Base-by-base conservation (phyloP, 2,888 invertebrate species). In the Drosophila greeni region DNA sequence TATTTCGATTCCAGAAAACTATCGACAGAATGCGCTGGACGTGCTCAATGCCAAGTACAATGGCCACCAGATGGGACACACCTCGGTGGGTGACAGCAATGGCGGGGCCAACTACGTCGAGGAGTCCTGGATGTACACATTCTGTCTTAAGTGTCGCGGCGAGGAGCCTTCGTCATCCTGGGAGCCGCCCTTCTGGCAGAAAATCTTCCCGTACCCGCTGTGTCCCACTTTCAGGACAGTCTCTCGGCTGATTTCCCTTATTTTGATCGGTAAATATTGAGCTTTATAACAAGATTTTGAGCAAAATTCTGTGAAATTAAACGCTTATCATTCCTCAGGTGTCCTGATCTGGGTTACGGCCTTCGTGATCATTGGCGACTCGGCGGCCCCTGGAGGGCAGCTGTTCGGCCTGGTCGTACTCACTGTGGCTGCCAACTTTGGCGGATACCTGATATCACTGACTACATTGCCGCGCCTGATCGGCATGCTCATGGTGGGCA, bases 401-500 rank as follows among this genome's bases (percentile, higher is more conserved):
- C 90, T 96, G 8, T 96, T 95, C 85, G 93, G 93, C 71, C 89
- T 96, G 20, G 94, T 95, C 1, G 90, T 92, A 1, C 90, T 96
- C 2, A 92, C 93, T 47, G 92, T 96, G 72, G 92, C 92, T 12
- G 94, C 95, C 0, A 92, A 96, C 88, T 93, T 95, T 79, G 95
- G 95, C 11, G 96, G 96, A 53, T 95, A 94, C 92, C 85, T 95
- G 26, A 91, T 95, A 89, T 92, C 94, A 67, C 89, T 95, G 72
- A 93, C 95, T 23, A 95, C 95, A 11, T 89, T 97, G 62, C 97
- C 97, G 2, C 93, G 95, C 1, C 91, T 97, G 14, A 94, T 96
- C 75, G 97, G 96, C 52, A 96, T 97, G 95, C 91, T 97, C 20
- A 88, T 95, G 74, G 93, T 95, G 42, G 97, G 96, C 75, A 92